Evolutionary conservation across 1,140 invertebrate genomes (phyloP).

Genomic region (Drosophila mayri): DNA sequence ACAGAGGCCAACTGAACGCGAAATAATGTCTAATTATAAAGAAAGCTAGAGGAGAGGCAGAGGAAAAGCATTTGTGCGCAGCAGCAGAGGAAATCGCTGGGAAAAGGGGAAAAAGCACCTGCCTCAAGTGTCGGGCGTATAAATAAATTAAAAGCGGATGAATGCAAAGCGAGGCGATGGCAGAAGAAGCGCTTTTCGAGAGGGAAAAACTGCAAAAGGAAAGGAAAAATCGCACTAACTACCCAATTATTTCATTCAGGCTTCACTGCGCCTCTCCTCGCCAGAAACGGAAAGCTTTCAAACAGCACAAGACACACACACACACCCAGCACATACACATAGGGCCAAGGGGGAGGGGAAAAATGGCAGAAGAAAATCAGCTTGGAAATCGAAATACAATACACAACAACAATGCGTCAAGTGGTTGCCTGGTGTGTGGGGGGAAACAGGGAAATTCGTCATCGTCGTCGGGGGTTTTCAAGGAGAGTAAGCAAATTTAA

Average conservation of each 20-base stretch:
- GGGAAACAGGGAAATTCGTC: background rate
- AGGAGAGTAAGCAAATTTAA: constrained; percentile 77
- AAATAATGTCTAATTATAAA: constrained; percentile 66
- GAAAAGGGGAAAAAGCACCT: constrained; percentile 26
- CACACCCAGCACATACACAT: background rate
- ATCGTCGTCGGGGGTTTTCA: constrained; percentile 22
- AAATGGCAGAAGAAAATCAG: constrained; percentile 42
- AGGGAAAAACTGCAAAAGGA: constrained; percentile 24
- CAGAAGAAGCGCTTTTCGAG: constrained; percentile 33
- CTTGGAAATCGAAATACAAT: constrained; percentile 61
- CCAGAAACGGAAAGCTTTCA: constrained; percentile 48
- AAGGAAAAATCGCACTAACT: constrained; percentile 75
- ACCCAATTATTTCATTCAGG: constrained; percentile 84
- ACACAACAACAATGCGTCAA: constrained; percentile 49
- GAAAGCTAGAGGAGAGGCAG: constrained; percentile 12
- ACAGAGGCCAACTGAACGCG: constrained; percentile 48
- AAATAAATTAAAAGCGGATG: constrained; percentile 68
- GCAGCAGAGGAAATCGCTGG: constrained; percentile 16
- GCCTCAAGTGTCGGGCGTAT: constrained; percentile 59
- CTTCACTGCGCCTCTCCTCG: constrained; percentile 64
- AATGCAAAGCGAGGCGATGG: constrained; percentile 38
- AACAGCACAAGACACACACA: constrained; percentile 19
- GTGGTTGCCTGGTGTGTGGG: constrained; percentile 15
- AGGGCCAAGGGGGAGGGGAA: background rate
- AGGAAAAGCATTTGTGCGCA: constrained; percentile 51